Evolutionary conservation across 2,888 invertebrate species (phyloP), one percentile per base, ranked within the genome.

Genomic region (Folsomia candida): DNA sequence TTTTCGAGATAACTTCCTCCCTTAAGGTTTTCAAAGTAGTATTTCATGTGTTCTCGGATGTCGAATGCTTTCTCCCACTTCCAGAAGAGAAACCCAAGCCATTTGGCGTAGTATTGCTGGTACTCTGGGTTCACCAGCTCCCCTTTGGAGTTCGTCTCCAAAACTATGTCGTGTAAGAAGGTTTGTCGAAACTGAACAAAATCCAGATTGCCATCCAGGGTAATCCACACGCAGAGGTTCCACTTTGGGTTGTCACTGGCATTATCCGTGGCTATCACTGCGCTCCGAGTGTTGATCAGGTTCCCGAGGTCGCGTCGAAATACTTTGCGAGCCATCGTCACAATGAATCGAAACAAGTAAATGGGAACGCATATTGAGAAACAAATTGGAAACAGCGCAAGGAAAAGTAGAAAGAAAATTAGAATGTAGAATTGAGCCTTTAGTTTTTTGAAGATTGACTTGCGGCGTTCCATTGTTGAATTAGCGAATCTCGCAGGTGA

Each of bases 61-160:
- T 70, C 24, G 61, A 78, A 78, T 18, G 69, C 59, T 2, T 64
- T 54, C 37, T 78, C 78, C 78, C 78, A 78, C 51, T 72, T 74
- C 78, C 78, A 78, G 29, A 76, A 78, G 11, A 69, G 28, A 57
- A 76, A 78, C 20, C 77, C 76, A 6, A 70, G 29, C 71, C 72
- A 71, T 18, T 70, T 70, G 3, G 58, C 14, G 66, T 69, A 77
- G 59, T 70, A 73, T 57, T 78, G 77, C 24, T 73, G 77, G 51
- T 69, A 78, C 63, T 78, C 77, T 1, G 77, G 77, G 67, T 70
- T 66, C 2, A 63, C 61, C 0, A 73, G 65, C 26, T 73, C 27
- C 1, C 71, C 73, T 57, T 69, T 58, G 0, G 24, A 18, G 6
- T 51, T n/a, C 47, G 71, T 72, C 51, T 68, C 69, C 1, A 68